These are phyloP conservation scores for Pardalotus punctatus DNA, from an alignment of 2,113 vertebrate genomes.

Conservation along the genomic window DNA sequence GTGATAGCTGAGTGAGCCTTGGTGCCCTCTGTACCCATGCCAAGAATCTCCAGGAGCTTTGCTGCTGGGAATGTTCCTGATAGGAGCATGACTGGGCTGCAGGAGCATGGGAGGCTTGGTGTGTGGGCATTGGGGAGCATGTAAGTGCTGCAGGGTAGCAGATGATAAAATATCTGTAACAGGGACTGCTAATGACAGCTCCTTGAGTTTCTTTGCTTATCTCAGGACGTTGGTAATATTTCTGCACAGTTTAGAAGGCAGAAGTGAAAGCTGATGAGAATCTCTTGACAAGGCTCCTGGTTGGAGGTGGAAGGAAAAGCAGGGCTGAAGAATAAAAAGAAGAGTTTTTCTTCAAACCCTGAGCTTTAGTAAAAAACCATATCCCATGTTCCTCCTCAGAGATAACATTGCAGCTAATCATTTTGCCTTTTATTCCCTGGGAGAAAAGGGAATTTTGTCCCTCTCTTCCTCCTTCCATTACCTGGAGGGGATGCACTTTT, in stretches of 20 bases:
- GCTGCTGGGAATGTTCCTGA: not conserved
- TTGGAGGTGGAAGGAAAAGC: constrained; percentile 13
- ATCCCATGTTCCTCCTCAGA: not conserved
- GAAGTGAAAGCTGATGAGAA: constrained; percentile 55
- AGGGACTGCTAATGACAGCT: not conserved
- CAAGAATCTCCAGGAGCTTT: not conserved
- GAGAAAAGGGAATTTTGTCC: constrained; percentile 5
- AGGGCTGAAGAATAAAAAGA: not conserved
- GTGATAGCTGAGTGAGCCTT: not conserved
- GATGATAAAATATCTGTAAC: not conserved
- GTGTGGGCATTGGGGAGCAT: not conserved
- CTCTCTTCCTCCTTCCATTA: not conserved
- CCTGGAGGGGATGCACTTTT: constrained; percentile 44
- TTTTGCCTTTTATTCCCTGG: constrained; percentile 11
- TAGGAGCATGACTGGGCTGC: not conserved
- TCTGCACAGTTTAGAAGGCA: constrained; percentile 54
- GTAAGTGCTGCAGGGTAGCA: not conserved
- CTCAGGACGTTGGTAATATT: constrained; percentile 30
- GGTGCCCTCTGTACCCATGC: not conserved
- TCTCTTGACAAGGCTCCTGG: constrained; percentile 34
- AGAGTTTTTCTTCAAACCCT: not conserved
- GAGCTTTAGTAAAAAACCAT: constrained; percentile 20
- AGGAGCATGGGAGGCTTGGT: not conserved
- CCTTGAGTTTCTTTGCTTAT: constrained; percentile 15
- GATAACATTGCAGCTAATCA: constrained; percentile 28